Percentiles rank a stretch among this genome's conserved stretches.
Conservation (phyloP, 2,113 vertebrate genomes). For the Silurus glanis region DNA sequence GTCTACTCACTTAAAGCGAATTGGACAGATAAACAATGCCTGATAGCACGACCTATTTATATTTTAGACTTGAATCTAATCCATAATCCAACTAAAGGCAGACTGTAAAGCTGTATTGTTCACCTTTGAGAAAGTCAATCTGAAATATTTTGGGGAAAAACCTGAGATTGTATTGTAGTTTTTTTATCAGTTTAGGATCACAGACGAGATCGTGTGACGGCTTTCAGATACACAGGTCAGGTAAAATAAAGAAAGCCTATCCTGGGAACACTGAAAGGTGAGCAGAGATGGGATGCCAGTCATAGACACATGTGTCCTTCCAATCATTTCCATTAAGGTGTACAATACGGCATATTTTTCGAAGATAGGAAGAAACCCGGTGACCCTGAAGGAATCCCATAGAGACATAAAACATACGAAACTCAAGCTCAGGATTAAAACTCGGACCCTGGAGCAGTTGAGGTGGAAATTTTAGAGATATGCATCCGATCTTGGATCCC, state of each 20-base stretch:
- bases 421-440: background rate
- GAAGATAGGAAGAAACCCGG: background rate
- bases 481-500: background rate
- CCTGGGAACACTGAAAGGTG: background rate
- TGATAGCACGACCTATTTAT: slow-evolving; percentile 58
- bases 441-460: background rate
- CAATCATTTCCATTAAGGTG: background rate
- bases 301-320: background rate
- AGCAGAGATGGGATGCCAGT: background rate
- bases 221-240: background rate
- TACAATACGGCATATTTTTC: background rate
- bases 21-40: slow-evolving; percentile 65
- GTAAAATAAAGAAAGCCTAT: background rate
- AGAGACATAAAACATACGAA: background rate
- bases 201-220: background rate
- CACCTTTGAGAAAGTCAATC: background rate
- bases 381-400: background rate
- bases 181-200: background rate
- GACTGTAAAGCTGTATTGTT: slow-evolving; percentile 10
- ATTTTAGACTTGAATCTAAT: slow-evolving; percentile 43
- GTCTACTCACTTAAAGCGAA: slow-evolving; percentile 72
- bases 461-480: background rate
- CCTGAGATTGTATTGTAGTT: background rate
- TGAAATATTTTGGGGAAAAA: background rate
- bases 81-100: slow-evolving; percentile 37